Evolutionary conservation across 2,797 vertebrate species (phyloP), one percentile per base, ranked within the genome.

Genomic region (Chrosomus eos): DNA sequence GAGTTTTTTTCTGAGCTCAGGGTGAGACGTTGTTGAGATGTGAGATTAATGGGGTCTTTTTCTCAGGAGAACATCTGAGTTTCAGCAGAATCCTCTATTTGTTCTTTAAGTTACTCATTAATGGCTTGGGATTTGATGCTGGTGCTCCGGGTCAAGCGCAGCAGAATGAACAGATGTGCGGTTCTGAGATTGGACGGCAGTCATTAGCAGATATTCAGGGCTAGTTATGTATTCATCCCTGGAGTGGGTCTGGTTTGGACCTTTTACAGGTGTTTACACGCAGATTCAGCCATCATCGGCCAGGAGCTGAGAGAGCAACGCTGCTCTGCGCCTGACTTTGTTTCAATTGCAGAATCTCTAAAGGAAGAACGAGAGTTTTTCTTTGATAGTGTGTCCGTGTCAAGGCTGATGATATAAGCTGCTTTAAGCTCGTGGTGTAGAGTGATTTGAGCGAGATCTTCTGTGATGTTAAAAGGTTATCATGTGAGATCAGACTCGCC

Each of bases 181-280:
- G 16, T 48, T 73, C 40, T 31, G 70, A 64, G 78, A 78, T 73
- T 67, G 89, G 92, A 90, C 90, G 87, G 31, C 31, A 89, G 89
- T 92, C 94, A 94, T 95, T 95, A 95, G 93, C 94, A 95, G 95
- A 95, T 95, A 94, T 93, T 89, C 81, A 84, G 23, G n/a, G 90
- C 92, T 89, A 91, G 95, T 95, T 95, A 93, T 83, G 60, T 89
- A 94, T 95, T 95, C 93, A 90, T 92, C 91, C 88, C 92, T 90
- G 85, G 92, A 91, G 92, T 94, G 93, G 94, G 89, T 88, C 92
- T 85, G 93, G 93, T 94, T 95, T 95, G 94, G 93, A 93, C 92
- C 91, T 91, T 94, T 94, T 94, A 94, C 95, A 95, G 93, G 92
- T 93, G 94, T 95, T 94, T 93, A 96, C 94, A 38, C 21, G 1